These are phyloP conservation scores for Campopleginae sp. DNA, from an alignment of 2,888 invertebrate genomes.

Conservation along the genomic window DNA sequence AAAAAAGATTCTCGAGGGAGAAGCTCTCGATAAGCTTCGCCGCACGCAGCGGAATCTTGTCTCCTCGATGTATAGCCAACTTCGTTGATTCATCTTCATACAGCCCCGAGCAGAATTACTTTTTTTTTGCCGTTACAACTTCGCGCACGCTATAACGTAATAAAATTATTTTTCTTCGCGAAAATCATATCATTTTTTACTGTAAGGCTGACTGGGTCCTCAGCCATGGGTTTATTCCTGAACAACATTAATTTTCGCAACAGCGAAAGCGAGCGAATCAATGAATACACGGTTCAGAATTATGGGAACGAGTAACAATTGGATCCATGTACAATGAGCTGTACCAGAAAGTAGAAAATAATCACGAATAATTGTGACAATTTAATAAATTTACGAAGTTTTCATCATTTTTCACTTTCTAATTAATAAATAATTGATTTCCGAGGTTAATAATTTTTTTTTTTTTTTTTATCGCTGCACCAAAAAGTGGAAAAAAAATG, in stretches of 20 bases:
- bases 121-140: constrained; percentile 36
- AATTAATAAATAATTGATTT: background rate
- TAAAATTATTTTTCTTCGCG: constrained; percentile 30
- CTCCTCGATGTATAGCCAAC: constrained; percentile 31
- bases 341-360: background rate
- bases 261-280: background rate
- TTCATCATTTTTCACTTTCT: background rate
- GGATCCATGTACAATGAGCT: background rate
- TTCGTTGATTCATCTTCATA: constrained; percentile 5
- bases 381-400: background rate
- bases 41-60: constrained; percentile 23
- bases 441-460: too few species aligned
- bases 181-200: background rate
- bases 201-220: background rate
- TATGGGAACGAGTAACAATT: background rate
- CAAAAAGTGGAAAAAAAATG: too few species aligned
- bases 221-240: background rate
- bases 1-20: constrained; percentile 13
- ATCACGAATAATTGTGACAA: background rate
- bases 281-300: background rate
- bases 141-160: constrained; percentile 28
- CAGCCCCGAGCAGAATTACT: constrained; percentile 19
- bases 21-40: constrained; percentile 5
- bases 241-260: background rate
- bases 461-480: too few species aligned